phyloP scores from a whole-genome alignment of 2,113 vertebrate species.

The Microcebus griseorufus region DNA sequence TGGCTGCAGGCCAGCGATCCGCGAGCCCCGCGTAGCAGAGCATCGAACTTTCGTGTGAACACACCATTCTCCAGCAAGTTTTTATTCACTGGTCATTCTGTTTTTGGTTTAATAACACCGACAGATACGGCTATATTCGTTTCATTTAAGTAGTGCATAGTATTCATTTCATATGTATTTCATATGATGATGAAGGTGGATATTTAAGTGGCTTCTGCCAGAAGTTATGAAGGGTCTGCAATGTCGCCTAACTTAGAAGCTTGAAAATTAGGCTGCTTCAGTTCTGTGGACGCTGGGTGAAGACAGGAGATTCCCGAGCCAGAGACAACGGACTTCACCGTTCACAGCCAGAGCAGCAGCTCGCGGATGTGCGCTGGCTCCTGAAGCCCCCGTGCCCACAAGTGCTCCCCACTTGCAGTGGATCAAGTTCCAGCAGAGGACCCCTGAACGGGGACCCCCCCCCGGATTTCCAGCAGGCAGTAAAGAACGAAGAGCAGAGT shows the following conservation, averaged over 20 bases:
- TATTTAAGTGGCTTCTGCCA: neutral
- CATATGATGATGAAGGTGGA: neutral
- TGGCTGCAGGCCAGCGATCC: too few species aligned
- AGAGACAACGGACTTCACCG: neutral
- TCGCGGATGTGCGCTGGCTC: accelerated
- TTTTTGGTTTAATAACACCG: neutral
- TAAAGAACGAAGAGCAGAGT: neutral
- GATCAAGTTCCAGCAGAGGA: neutral
- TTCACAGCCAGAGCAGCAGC: neutral
- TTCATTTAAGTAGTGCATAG: neutral
- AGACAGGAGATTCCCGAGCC: neutral
- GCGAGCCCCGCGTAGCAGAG: neutral
- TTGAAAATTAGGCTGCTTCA: neutral
- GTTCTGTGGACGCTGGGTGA: neutral
- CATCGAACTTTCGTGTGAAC: neutral
- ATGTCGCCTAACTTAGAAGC: neutral
- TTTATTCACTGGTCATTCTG: too few species aligned
- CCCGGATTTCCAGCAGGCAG: too few species aligned
- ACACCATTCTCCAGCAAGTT: neutral
- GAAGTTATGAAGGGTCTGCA: neutral
- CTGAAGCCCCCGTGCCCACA: neutral
- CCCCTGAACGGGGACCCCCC: neutral
- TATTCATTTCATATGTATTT: neutral
- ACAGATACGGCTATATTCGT: neutral
- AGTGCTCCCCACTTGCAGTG: neutral